Evolutionary conservation across 1,140 invertebrate genomes (phyloP).

Genomic region (Anastrepha obliqua): DNA sequence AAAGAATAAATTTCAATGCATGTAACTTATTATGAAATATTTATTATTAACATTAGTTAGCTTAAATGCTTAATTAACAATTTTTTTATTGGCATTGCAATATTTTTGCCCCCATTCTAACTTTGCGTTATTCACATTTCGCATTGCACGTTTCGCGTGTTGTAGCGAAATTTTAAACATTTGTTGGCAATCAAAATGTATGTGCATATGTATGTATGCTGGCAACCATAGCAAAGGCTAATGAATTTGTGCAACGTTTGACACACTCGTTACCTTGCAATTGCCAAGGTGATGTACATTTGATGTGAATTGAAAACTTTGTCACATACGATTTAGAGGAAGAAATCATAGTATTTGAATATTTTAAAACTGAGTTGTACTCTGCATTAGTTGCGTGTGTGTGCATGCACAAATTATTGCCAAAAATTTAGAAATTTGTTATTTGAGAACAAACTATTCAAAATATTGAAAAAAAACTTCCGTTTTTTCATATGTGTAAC

Average conservation of each 20-base stretch:
- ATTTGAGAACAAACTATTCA: too few relatives aligned
- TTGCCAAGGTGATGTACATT: constrained; percentile 39
- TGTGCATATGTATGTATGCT: neutral
- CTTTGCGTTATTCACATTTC: constrained; percentile 3
- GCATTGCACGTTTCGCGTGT: constrained; percentile 42
- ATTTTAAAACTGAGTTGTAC: neutral
- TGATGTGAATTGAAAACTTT: constrained; percentile 35
- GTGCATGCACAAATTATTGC: neutral
- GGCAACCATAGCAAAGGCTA: neutral
- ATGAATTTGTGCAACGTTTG: constrained; percentile 15
- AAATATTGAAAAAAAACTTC: too few relatives aligned
- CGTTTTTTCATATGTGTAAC: too few relatives aligned
- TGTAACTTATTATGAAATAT: neutral
- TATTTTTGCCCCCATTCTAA: neutral
- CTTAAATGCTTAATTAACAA: neutral
- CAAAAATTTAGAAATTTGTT: too few relatives aligned
- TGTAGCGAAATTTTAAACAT: constrained; percentile 12
- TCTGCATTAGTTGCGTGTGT: neutral
- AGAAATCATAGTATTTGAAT: neutral
- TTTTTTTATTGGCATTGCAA: neutral
- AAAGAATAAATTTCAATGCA: neutral
- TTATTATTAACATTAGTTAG: neutral
- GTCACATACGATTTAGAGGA: neutral
- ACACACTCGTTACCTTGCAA: constrained; percentile 18
- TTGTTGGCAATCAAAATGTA: constrained; percentile 7